These are phyloP conservation scores for Lophochroa leadbeateri DNA, from an alignment of 2,113 vertebrate genomes.

Conservation along the genomic window DNA sequence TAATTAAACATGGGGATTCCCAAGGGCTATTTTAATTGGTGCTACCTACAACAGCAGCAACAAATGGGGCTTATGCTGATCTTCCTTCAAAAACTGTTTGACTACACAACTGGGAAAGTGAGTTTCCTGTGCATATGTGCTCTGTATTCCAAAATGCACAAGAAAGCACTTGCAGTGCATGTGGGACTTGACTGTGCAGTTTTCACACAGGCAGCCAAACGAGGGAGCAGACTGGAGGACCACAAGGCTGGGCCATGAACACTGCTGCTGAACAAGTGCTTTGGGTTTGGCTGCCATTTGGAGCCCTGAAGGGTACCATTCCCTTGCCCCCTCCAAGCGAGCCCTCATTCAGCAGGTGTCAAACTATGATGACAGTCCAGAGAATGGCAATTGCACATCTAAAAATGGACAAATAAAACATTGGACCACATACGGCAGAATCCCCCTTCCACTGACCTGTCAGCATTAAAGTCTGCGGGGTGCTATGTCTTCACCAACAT, in stretches of 20 bases:
- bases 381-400: not conserved
- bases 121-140: not conserved
- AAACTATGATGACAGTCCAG: not conserved
- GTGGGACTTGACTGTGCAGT: not conserved
- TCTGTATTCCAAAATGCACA: not conserved
- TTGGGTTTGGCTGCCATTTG: not conserved
- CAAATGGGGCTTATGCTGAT: not conserved
- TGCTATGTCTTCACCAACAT: not conserved
- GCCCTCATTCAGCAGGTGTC: not conserved
- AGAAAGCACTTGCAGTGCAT: not conserved
- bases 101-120: not conserved
- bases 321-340: not conserved
- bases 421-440: not conserved
- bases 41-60: not conserved
- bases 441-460: not conserved
- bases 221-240: not conserved
- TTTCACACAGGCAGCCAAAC: not conserved
- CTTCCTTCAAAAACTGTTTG: not conserved
- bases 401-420: not conserved
- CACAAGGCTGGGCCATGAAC: not conserved
- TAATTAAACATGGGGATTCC: not conserved
- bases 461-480: not conserved
- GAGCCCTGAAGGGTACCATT: not conserved
- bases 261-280: not conserved
- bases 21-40: not conserved